Conservation (phyloP, 1,140 invertebrate genomes). For the Lysiphlebus fabarum region DNA sequence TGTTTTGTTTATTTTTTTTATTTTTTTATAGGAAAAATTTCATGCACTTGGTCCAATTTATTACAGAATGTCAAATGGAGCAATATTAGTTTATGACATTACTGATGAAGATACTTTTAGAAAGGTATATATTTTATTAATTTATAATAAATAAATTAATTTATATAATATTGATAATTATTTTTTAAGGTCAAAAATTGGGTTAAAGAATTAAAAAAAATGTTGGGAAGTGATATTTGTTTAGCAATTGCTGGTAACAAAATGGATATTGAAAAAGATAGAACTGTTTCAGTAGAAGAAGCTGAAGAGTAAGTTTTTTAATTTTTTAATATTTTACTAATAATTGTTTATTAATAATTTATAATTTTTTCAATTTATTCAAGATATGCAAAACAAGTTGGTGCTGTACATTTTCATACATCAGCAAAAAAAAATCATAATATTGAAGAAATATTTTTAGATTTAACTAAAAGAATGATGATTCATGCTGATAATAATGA, state of each 20-base stretch:
- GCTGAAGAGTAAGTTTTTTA: conserved; percentile 76
- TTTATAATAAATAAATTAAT: conserved; percentile 15
- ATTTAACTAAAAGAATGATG: conserved; percentile 73
- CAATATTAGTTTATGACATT: conserved; percentile 97
- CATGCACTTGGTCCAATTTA: conserved; percentile 97
- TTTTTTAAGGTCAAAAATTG: conserved; percentile 86
- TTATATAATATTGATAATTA: conserved; percentile 9
- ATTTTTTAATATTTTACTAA: conserved; percentile 13
- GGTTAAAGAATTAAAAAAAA: conserved; percentile 96
- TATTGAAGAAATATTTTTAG: conserved; percentile 90
- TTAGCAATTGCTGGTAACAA: conserved; percentile 97
- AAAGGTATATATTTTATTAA: conserved; percentile 67
- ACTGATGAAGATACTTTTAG: conserved; percentile 96
- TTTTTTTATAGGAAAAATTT: conserved; percentile 65
- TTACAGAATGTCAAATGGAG: conserved; percentile 96
- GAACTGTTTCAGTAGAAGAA: conserved; percentile 78
- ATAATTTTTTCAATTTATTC: conserved; percentile 21
- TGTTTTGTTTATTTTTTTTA: too few species aligned
- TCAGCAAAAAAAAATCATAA: conserved; percentile 93
- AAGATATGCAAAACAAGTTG: conserved; percentile 87
- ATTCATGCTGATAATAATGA: conserved; percentile 53
- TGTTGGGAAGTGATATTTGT: conserved; percentile 90
- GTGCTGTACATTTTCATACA: conserved; percentile 90
- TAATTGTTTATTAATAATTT: conserved; percentile 7
- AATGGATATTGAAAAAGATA: conserved; percentile 89